A percentile compares a stretch with the other conserved stretches of the same genome.
Evolutionary conservation across 2,113 vertebrate species (phyloP).

Genomic region (Stictonetta naevosa): DNA sequence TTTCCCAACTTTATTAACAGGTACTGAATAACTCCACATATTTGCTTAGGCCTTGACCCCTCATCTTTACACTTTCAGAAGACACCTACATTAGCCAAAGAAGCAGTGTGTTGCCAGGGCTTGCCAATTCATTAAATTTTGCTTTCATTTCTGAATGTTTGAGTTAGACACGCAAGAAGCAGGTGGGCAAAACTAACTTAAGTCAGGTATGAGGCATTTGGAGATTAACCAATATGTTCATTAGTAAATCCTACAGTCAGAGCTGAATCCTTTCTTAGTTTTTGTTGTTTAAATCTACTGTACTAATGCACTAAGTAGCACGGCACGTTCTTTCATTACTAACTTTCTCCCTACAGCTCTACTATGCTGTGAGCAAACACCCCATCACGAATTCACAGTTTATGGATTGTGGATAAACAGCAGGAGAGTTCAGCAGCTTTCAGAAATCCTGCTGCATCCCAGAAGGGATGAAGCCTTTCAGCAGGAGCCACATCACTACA

Average conservation of each 20-base stretch:
- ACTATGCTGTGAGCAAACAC: not conserved
- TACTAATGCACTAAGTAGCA: not conserved
- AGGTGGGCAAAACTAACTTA: constrained; percentile 3
- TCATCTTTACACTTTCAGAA: not conserved
- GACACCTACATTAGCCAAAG: not conserved
- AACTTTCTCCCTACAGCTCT: not conserved
- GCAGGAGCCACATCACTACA: not conserved
- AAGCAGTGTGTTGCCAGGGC: too few relatives aligned
- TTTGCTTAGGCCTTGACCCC: accelerated
- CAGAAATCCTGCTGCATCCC: not conserved
- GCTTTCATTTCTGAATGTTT: not conserved
- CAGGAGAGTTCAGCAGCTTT: not conserved
- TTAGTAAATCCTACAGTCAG: not conserved
- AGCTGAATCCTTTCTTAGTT: not conserved
- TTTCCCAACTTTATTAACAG: not conserved
- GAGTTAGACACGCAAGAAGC: not conserved
- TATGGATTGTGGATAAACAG: not conserved
- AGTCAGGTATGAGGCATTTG: not conserved
- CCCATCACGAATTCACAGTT: accelerated
- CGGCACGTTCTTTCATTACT: not conserved
- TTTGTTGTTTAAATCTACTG: not conserved
- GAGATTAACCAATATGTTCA: not conserved
- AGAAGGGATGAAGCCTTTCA: not conserved
- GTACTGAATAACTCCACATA: not conserved
- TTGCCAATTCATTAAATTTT: not conserved